A percentile compares a stretch with the other conserved stretches of the same genome.
phyloP scores from a whole-genome alignment of 2,797 vertebrate species.

The Lindbergichthys nudifrons region DNA sequence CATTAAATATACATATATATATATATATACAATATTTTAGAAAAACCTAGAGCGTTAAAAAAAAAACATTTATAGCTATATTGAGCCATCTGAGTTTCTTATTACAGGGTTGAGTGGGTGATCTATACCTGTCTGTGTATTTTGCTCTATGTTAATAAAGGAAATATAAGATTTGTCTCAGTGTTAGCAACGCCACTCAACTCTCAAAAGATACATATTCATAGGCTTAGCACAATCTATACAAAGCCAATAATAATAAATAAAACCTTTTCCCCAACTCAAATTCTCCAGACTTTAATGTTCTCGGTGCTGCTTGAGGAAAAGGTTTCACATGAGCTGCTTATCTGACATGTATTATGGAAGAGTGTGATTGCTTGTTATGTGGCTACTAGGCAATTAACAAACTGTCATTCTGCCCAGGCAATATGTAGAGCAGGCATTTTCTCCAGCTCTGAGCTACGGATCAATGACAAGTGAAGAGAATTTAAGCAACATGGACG shows the following conservation, averaged over 20 bases:
- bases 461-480: constrained; percentile 71
- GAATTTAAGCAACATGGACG: not conserved
- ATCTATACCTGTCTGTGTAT: no score
- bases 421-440: constrained; percentile 50
- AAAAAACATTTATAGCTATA: no score
- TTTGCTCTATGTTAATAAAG: not conserved
- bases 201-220: not conserved
- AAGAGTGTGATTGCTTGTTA: not conserved
- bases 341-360: not conserved
- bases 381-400: constrained; percentile 6
- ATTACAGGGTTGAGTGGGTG: no score
- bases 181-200: not conserved
- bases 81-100: no score
- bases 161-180: not conserved
- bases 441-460: constrained; percentile 73
- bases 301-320: constrained; percentile 7
- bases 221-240: not conserved
- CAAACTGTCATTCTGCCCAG: constrained; percentile 30
- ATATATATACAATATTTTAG: no score
- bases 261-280: not conserved
- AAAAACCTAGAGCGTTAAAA: no score
- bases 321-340: not conserved
- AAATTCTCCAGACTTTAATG: not conserved
- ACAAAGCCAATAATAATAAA: not conserved
- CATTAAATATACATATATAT: no score